Percentiles rank a stretch among this genome's conserved stretches.
Conservation (phyloP, 23 tunicate species). For the Ciona savignyi region DNA sequence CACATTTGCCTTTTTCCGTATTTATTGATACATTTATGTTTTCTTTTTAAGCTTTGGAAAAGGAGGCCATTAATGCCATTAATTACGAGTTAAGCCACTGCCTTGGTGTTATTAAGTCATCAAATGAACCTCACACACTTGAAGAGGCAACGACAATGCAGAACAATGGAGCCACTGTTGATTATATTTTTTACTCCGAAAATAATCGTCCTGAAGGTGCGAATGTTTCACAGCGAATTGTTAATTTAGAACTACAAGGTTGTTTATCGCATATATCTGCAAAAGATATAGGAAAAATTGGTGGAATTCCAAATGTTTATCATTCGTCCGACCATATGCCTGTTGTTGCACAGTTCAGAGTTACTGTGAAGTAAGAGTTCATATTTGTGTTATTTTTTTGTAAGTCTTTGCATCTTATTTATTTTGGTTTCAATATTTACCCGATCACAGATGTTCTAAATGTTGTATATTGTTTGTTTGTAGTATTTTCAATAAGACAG, state of each 20-base stretch:
- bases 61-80: neutral
- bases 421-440: neutral
- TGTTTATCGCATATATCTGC: slow-evolving; percentile 14
- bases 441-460: no score
- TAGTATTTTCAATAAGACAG: no score
- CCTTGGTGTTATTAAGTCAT: slow-evolving; percentile 43
- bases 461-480: no score
- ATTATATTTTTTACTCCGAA: slow-evolving; percentile 64
- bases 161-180: slow-evolving; percentile 73
- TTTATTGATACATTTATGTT: no score
- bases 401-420: neutral
- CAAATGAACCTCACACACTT: slow-evolving; percentile 17
- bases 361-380: neutral
- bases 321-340: slow-evolving; percentile 90
- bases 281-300: slow-evolving; percentile 10
- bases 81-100: slow-evolving; percentile 7
- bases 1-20: no score
- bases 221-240: neutral
- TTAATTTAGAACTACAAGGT: slow-evolving; percentile 10
- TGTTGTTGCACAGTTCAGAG: slow-evolving; percentile 44
- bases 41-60: neutral
- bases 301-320: slow-evolving; percentile 41
- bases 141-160: slow-evolving; percentile 59
- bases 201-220: neutral
- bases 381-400: neutral